These are phyloP conservation scores for Pangasius mekongensis DNA, from an alignment of 2,797 vertebrate species.

Conservation along the genomic window DNA sequence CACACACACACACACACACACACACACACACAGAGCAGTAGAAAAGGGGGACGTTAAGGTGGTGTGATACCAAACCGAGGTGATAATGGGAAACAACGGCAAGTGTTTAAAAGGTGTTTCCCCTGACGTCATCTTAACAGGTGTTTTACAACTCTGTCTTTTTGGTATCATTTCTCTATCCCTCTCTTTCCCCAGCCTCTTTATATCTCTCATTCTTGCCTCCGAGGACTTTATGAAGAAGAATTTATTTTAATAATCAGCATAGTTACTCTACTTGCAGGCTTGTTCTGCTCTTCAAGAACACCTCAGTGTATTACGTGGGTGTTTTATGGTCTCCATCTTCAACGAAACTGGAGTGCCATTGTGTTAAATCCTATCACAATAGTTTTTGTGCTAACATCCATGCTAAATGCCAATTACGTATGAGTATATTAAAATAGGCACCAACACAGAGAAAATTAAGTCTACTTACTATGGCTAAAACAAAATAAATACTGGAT, in stretches of 20 bases:
- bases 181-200: background rate
- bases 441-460: conserved; percentile 25
- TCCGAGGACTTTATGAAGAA: background rate
- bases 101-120: conserved; percentile 37
- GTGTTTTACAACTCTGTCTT: conserved; percentile 33
- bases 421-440: conserved; percentile 44
- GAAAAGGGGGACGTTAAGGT: background rate
- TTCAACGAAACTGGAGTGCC: conserved; percentile 35
- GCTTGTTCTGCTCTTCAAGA: conserved; percentile 22
- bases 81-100: conserved; percentile 41
- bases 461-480: conserved; percentile 31
- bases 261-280: conserved; percentile 7
- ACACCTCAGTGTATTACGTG: conserved; percentile 31
- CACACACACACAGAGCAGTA: background rate
- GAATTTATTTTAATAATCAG: conserved; percentile 23
- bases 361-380: conserved; percentile 53
- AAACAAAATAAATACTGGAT: background rate
- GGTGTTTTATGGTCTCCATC: conserved; percentile 35
- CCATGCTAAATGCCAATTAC: conserved; percentile 52
- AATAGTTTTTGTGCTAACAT: conserved; percentile 33
- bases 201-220: background rate
- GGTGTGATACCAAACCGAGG: background rate
- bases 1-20: conserved; percentile 18
- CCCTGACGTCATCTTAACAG: conserved; percentile 35
- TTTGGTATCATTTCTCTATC: background rate